Base-by-base conservation (phyloP, 2,113 vertebrate species). In the Cricetomys ansorgei region DNA sequence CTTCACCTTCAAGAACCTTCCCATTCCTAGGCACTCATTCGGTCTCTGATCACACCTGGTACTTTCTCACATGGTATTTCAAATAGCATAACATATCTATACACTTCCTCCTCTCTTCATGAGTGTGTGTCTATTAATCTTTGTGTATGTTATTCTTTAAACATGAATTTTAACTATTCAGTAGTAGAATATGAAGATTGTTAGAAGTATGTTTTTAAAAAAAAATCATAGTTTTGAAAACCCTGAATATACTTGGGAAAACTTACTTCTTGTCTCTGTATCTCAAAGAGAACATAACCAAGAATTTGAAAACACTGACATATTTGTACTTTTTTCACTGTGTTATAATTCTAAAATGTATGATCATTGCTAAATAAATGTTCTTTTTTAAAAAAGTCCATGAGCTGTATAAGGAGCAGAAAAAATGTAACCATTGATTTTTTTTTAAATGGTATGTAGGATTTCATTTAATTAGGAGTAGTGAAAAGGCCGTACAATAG, bases 1-100 rank as follows among this genome's bases (percentile, higher is more conserved):
- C 73, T 31, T 93, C 84, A 79, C 73, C 73, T 93, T 95, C n/a
- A 12, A 65, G 55, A 83, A 19, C 69, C 17, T 94, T 94, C 23
- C 12, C 15, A 65, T 57, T n/a, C n/a, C 57, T 64, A 88, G 70
- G 53, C 23, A 23, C 23, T 12, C 6, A 40, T 17, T 55, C 57
- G 57, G 23, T 69, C 31, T 62, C 1, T 13, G 34, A 19, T 21
- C 57, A 94, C 62, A 70, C n/a, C 73, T 77, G n/a, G 17, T 79
- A 17, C 23, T 62, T 85, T 86, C 31, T 91, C 86, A 96, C 12
- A 62, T 67, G 12, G 5, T 16, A 11, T 91, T 72, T 96, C 50
- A 77, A n/a, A 83, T 64, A 48, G 84, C 57, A 53, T 65, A 89
- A 4, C 27, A 57, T 88, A n/a, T 1, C 0, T 72, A 50, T 55